Conservation (phyloP, 2,888 invertebrate genomes). For the Cantharis nigra region DNA sequence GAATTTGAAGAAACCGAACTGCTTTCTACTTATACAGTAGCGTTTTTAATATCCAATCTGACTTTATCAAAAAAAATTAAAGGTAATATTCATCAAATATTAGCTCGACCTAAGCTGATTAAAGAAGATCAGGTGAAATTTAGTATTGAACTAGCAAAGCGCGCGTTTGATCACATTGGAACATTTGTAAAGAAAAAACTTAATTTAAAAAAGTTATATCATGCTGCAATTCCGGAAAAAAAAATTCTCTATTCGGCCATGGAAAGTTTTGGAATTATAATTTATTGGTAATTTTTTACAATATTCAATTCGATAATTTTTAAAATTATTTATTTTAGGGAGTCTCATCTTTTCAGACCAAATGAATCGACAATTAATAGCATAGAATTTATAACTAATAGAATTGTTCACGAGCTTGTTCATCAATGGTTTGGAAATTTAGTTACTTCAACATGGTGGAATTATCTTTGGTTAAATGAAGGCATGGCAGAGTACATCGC, state of each 20-base stretch:
- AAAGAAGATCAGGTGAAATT: slow-evolving; percentile 55
- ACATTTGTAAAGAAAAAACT: background rate
- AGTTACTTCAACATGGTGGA: slow-evolving; percentile 53
- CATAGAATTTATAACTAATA: slow-evolving; percentile 66
- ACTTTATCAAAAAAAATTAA: background rate
- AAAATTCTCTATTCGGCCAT: background rate
- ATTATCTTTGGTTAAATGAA: slow-evolving; percentile 55
- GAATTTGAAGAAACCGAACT: background rate
- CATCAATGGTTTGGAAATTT: slow-evolving; percentile 61
- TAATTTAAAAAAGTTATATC: background rate
- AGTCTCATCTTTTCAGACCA: rapidly evolving
- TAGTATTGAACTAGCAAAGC: slow-evolving; percentile 52
- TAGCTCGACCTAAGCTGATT: background rate
- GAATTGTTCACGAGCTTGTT: slow-evolving; percentile 60
- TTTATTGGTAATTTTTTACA: background rate
- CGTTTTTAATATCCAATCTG: slow-evolving; percentile 75
- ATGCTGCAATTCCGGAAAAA: background rate
- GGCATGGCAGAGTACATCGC: slow-evolving; percentile 62
- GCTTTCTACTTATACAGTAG: background rate
- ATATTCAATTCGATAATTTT: no score
- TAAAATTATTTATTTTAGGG: background rate
- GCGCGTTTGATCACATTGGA: background rate
- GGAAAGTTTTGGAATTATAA: background rate
- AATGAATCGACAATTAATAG: background rate
- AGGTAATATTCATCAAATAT: background rate